Conservation (phyloP, 2,797 vertebrate genomes). For the Sebastes kiyomatsui region DNA sequence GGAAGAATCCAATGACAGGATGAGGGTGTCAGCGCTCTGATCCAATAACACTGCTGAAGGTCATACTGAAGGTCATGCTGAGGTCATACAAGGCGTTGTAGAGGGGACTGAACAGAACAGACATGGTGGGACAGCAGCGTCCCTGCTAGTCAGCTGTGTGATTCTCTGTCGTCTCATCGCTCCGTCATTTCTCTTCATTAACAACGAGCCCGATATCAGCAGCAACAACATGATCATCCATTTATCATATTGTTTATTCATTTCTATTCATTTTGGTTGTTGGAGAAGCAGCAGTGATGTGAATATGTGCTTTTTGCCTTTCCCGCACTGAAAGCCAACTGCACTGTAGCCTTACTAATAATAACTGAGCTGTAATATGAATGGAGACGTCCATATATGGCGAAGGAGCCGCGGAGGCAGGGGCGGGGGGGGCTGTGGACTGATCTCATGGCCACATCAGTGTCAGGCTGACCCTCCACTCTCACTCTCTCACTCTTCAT, state of each 20-base stretch:
- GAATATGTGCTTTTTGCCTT: conserved; percentile 34
- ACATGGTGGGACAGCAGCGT: not conserved
- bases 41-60: conserved; percentile 47
- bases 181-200: not conserved
- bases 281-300: conserved; percentile 28
- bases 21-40: conserved; percentile 27
- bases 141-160: not conserved
- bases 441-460: conserved; percentile 71
- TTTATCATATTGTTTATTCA: not conserved
- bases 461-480: conserved; percentile 55
- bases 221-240: not conserved
- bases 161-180: not conserved
- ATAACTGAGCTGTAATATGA: conserved; percentile 64
- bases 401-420: conserved; percentile 39
- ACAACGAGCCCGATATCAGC: not conserved
- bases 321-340: conserved; percentile 47
- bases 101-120: not conserved
- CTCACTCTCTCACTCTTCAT: not conserved
- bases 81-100: conserved; percentile 27
- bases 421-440: not conserved
- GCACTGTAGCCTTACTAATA: conserved; percentile 56
- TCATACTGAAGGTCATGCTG: conserved; percentile 10
- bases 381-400: conserved; percentile 71
- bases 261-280: conserved; percentile 9
- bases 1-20: conserved; percentile 13